Evolutionary conservation across 2,797 vertebrate species (phyloP).

Genomic region (Pachyuromys duprasi): DNA sequence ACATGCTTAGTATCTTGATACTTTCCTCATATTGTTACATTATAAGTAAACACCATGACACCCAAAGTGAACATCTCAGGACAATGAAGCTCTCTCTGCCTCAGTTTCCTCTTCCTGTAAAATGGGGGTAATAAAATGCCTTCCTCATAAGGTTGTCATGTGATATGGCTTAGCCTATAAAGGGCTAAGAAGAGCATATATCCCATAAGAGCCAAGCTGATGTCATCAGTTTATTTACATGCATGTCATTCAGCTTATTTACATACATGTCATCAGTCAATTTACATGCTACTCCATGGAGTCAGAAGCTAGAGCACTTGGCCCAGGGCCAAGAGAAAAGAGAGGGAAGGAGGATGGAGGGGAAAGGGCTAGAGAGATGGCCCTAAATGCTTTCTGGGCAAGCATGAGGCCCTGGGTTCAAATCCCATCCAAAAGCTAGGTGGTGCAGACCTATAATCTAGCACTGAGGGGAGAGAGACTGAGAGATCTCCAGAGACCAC

Average conservation of each 20-base stretch:
- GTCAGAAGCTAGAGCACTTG: not conserved
- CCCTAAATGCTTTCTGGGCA: not conserved
- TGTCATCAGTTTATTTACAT: not conserved
- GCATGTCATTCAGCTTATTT: not conserved
- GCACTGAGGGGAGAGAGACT: not conserved
- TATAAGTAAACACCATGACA: not conserved
- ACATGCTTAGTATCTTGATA: not conserved
- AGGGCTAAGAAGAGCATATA: not conserved
- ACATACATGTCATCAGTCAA: not conserved
- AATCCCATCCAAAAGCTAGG: not conserved
- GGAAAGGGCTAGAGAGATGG: not conserved
- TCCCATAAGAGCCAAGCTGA: not conserved
- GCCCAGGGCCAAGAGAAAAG: not conserved
- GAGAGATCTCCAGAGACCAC: not conserved
- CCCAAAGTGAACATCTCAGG: not conserved
- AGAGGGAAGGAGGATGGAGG: not conserved
- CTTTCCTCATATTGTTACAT: not conserved
- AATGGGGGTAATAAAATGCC: not conserved
- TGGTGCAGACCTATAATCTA: not conserved
- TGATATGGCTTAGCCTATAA: not conserved
- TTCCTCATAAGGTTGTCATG: not conserved
- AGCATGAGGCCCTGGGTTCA: not conserved
- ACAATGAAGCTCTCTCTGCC: not conserved
- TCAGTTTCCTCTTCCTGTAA: not conserved
- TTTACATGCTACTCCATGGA: not conserved